Conservation (phyloP, 2,888 invertebrate species). For the Calliopum simillimum region DNA sequence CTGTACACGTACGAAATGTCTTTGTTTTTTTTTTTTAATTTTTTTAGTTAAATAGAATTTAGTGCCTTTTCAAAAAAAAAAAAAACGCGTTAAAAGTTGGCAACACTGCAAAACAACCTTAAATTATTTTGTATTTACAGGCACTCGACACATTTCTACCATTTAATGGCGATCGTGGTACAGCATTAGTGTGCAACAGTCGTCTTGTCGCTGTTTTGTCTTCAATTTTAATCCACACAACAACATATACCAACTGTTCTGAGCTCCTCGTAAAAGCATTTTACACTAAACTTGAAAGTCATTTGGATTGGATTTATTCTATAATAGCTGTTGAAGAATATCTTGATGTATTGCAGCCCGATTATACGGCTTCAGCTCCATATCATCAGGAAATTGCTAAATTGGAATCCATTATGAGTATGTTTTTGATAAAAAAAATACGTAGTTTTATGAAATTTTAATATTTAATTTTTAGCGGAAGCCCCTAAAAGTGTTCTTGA, state of each 20-base stretch:
- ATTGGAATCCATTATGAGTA: no score
- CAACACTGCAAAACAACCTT: no score
- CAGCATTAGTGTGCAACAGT: constrained; percentile 41
- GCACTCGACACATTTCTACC: constrained; percentile 34
- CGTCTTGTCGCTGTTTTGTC: constrained; percentile 42
- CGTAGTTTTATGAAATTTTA: no score
- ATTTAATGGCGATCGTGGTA: constrained; percentile 43
- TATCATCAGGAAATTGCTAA: neutral
- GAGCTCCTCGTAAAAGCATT: constrained; percentile 37
- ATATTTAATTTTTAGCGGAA: no score
- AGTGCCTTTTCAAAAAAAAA: no score
- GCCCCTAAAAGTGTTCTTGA: no score
- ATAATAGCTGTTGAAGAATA: constrained; percentile 37
- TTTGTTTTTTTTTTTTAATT: no score
- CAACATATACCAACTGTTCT: constrained; percentile 30
- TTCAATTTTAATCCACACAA: constrained; percentile 31
- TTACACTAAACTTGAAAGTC: constrained; percentile 41
- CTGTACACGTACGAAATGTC: no score
- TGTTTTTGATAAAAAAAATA: no score
- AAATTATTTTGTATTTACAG: constrained; percentile 19
- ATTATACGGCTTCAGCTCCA: constrained; percentile 7
- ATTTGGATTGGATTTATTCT: constrained; percentile 41
- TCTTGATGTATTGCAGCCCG: neutral
- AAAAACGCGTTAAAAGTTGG: no score
- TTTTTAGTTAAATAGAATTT: no score